Conservation (phyloP, 2,113 vertebrate species). For the Syngnathoides biaculeatus region DNA sequence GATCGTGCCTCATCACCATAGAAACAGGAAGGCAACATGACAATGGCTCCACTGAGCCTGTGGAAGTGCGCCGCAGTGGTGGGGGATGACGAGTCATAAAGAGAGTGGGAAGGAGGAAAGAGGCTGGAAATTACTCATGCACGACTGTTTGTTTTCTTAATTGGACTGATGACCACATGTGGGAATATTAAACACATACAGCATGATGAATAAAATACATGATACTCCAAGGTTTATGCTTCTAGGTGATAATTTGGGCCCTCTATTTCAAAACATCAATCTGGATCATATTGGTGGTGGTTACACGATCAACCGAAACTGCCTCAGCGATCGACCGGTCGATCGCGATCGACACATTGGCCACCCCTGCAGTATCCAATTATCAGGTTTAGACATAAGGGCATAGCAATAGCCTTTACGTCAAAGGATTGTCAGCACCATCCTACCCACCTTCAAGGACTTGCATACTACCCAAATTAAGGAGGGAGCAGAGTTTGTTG, state of each 20-base stretch:
- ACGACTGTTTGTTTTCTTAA: constrained; percentile 61
- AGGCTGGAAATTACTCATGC: constrained; percentile 49
- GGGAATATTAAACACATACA: background rate
- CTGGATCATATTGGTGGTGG: too few species aligned
- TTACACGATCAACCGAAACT: too few species aligned
- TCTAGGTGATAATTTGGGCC: background rate
- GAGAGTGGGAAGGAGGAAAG: constrained; percentile 30
- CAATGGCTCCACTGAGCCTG: constrained; percentile 50
- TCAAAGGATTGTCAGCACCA: too few species aligned
- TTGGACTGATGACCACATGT: constrained; percentile 25
- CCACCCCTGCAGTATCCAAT: too few species aligned
- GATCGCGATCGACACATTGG: too few species aligned
- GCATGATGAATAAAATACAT: constrained; percentile 27
- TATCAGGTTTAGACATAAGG: too few species aligned
- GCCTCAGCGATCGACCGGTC: too few species aligned
- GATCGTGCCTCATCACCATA: constrained; percentile 68
- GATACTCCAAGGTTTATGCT: background rate
- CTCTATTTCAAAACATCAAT: too few species aligned
- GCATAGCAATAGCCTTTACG: too few species aligned
- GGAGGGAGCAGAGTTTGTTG: too few species aligned
- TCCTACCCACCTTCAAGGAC: too few species aligned
- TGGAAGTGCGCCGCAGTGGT: constrained; percentile 38
- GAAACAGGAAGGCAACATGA: constrained; percentile 70
- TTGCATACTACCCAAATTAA: too few species aligned
- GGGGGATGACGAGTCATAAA: constrained; percentile 27